phyloP scores from a whole-genome alignment of 2,113 vertebrate species.

The Sphaerodactylus townsendi region DNA sequence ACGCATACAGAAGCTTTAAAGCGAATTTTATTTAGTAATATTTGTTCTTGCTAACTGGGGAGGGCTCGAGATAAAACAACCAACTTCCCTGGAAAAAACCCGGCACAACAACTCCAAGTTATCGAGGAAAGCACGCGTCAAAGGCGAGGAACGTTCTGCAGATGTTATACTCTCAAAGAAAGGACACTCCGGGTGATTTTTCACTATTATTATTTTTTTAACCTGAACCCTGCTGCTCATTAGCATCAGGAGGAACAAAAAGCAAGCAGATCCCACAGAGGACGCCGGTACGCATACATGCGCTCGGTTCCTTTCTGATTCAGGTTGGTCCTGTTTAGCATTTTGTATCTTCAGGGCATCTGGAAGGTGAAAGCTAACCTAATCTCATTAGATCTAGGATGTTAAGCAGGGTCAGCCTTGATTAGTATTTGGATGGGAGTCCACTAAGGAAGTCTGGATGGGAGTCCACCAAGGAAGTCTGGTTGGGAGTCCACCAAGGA shows the following conservation, averaged over 20 bases:
- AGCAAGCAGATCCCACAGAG: background rate
- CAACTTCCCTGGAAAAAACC: background rate
- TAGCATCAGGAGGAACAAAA: background rate
- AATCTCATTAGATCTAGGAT: too few relatives aligned
- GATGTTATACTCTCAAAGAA: background rate
- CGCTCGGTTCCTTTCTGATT: too few relatives aligned
- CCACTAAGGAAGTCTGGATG: too few relatives aligned
- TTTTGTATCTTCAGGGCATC: too few relatives aligned
- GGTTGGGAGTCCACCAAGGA: too few relatives aligned
- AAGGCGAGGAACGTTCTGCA: background rate
- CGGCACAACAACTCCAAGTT: background rate
- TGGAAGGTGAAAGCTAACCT: too few relatives aligned
- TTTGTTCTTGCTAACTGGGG: background rate
- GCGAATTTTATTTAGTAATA: slow-evolving; percentile 23
- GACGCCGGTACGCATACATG: too few relatives aligned
- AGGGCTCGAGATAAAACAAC: background rate
- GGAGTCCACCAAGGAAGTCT: too few relatives aligned
- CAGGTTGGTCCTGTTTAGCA: too few relatives aligned
- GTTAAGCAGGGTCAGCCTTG: too few relatives aligned
- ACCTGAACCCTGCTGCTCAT: background rate
- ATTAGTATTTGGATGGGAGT: too few relatives aligned
- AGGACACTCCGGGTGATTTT: background rate
- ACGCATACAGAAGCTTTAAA: slow-evolving; percentile 14
- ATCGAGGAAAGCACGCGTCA: slow-evolving; percentile 3
- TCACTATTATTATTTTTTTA: background rate